Evolutionary conservation across 2,113 vertebrate genomes (phyloP), one percentile per base, ranked within the genome.

Genomic region (Calyptomena viridis): DNA sequence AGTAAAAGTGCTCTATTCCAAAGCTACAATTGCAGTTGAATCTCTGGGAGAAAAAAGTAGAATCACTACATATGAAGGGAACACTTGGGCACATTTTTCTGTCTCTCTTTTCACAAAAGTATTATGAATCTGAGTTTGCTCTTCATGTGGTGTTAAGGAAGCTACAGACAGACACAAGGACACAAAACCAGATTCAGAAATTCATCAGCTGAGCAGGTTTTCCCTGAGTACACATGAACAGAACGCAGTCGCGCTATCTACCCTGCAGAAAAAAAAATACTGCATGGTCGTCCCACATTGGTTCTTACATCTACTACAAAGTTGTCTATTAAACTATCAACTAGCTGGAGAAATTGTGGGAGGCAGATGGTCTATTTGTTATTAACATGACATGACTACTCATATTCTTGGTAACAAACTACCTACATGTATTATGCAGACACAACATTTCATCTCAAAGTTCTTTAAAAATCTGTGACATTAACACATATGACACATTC

Each of bases 11-110:
- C 83, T 85, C 6, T 12, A n/a, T 47, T 87, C 37, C 30, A 69
- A 91, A 97, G 87, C 68, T 53, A 17, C 52, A 83, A 14, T 4
- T 67, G 78, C 90, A 95, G 86, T 97, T 92, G 93, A 90, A 87
- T 84, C 23, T 79, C 64, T 31, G 6, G 28, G 7, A 12, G 7
- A 1, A 12, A 47, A 85, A 84, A 62, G 18, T 6, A 55, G 30
- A 80, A 39, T 42, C 67, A 16, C 74, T 77, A 63, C 14, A 31
- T 25, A 50, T 47, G 62, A 46, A 21, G 1, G 7, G 49, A 69
- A 95, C 89, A 25, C 30, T 74, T 53, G 3, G 3, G 12, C 39
- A 35, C 10, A 3, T 46, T 77, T 80, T 63, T 39, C 72, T 31
- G 9, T 28, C 30, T 76, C 4, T 12, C 35, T 76, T 74, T 56